Evolutionary conservation across 2,113 vertebrate genomes (phyloP), one percentile per base, ranked within the genome.

Genomic region (Muntiacus muntjak): DNA sequence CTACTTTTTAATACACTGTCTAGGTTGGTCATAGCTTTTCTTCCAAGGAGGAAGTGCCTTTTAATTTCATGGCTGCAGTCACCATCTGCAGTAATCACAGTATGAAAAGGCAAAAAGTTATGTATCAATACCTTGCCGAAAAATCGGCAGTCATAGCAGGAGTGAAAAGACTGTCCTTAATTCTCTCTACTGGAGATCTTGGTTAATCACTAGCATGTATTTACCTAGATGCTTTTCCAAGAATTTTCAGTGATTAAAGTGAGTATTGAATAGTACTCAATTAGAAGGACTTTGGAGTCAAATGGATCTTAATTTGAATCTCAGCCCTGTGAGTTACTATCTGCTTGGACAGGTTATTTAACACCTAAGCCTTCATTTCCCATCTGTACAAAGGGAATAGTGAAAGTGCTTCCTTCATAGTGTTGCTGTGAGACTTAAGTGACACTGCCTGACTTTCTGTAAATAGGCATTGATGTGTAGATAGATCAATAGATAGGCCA

Each of bases 341-440:
- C 54, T 91, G 79, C 78, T 92, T 89, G 40, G 78, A 45, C 74
- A 95, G 74, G 19, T 89, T 81, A 45, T 64, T 95, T 86, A 95
- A n/a, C 17, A 71, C 47, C 43, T 71, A 30, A 90, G 54, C 36
- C 23, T 81, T 50, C 5, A 8, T 67, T 89, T 17, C 33, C 87
- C 23, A 71, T 67, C 64, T 79, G 17, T 88, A 62, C 90, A 60
- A 28, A 54, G 87, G 60, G 28, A 86, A 74, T n/a, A 82, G 28
- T 74, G 2, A 36, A 64, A 71, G 5, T 54, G 17, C 52, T 79
- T 64, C 58, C n/a, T 30, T 71, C 6, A 26, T n/a, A 54, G 60
- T 4, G 1, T 30, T 52, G 40, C n/a, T 89, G 23, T 67, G 67
- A 79, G 52, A 6, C 50, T 28, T 60, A 76, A 28, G n/a, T 43